Evolutionary conservation across 1,140 invertebrate genomes (phyloP).

Genomic region (Drosophila mauritiana): DNA sequence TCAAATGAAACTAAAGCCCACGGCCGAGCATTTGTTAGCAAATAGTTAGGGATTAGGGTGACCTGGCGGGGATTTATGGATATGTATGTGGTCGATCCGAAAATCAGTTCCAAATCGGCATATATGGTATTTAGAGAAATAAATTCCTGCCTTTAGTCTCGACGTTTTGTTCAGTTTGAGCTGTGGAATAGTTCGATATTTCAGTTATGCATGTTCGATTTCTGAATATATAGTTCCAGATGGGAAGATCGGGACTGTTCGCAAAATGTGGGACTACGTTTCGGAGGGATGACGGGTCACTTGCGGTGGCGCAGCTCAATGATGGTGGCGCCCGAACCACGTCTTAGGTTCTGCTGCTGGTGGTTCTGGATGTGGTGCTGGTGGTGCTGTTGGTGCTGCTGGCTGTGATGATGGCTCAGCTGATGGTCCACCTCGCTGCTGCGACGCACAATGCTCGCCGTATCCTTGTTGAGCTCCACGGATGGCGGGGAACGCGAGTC

Average conservation of each 20-base stretch:
- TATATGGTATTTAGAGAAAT: no score
- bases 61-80: neutral
- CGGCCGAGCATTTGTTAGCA: conserved; percentile 19
- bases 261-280: neutral
- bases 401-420: conserved; percentile 36
- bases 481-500: conserved; percentile 73
- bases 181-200: no score
- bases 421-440: conserved; percentile 86
- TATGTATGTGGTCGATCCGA: conserved; percentile 6
- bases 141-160: no score
- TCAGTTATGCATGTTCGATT: neutral
- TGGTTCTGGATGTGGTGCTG: conserved; percentile 39
- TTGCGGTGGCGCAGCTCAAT: conserved; percentile 70
- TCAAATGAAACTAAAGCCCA: conserved; percentile 84
- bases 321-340: conserved; percentile 63
- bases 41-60: conserved; percentile 1
- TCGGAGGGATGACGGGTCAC: conserved; percentile 17
- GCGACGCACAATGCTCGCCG: conserved; percentile 85
- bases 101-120: no score
- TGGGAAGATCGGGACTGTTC: conserved; percentile 8
- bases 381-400: conserved; percentile 42
- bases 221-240: no score
- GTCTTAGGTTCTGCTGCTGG: conserved; percentile 63
- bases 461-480: conserved; percentile 83
- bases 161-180: neutral